Percentiles rank a stretch among this genome's conserved stretches.
Evolutionary conservation across 2,113 vertebrate genomes (phyloP).

Genomic region (Natator depressus): DNA sequence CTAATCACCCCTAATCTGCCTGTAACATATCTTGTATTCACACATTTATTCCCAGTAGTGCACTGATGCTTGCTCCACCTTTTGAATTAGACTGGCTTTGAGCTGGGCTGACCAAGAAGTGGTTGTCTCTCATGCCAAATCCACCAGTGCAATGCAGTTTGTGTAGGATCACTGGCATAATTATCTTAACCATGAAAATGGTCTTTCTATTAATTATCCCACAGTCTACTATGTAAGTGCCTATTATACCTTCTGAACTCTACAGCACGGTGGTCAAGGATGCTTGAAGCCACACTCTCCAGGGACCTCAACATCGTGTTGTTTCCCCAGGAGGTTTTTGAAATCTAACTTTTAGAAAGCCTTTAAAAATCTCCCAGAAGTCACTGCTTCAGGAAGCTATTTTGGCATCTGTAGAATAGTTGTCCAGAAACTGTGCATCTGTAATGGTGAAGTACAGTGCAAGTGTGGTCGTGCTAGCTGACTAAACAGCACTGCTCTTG

Average conservation of each 20-base stretch:
- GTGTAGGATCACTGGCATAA: not conserved
- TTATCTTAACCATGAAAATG: not conserved
- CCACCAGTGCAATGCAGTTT: not conserved
- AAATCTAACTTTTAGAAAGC: fast-evolving
- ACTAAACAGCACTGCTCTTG: not conserved
- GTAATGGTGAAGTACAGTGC: fast-evolving
- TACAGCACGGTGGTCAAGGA: not conserved
- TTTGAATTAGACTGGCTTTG: not conserved
- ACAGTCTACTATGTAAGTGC: not conserved
- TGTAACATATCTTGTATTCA: not conserved
- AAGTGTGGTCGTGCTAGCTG: not conserved
- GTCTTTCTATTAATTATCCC: not conserved
- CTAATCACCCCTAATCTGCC: fast-evolving
- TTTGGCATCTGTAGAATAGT: not conserved
- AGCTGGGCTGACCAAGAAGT: not conserved
- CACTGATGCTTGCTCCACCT: not conserved
- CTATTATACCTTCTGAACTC: not conserved
- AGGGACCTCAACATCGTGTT: not conserved
- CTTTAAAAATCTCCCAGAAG: fast-evolving
- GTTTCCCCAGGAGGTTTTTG: not conserved
- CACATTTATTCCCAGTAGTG: not conserved
- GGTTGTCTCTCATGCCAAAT: not conserved
- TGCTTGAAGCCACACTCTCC: fast-evolving
- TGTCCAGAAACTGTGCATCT: not conserved
- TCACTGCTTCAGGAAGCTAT: not conserved